Evolutionary conservation across 35 echinoderm and acorn worm species (phyloP), one percentile per base, ranked within the genome.

Genomic region (Heliocidaris tuberculata): DNA sequence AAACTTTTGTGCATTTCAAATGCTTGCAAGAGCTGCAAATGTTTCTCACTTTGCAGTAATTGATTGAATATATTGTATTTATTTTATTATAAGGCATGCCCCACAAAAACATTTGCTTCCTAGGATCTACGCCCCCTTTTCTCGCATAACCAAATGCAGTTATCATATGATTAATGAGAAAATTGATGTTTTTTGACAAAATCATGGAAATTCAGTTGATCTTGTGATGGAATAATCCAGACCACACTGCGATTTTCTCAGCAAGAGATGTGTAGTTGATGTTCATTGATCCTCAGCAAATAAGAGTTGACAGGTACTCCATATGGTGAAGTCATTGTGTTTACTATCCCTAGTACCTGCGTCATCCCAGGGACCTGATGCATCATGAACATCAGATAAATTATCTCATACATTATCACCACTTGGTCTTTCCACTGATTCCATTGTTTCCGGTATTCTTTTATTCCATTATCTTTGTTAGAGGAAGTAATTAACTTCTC

Each of bases 391-490:
- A 78, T 78, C 65, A n/a, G 21, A 8, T 27, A 19, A 78, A 78
- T 78, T 78, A 78, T 78, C 65, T 78, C 21, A 78, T 78, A 78
- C 65, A 24, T 78, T 78, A 78, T 78, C 65, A n/a, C 65, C 65
- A 78, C 65, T 78, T 78, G 65, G 21, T 21, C 21, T 21, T 56
- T 56, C 10, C 52, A 56, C 15, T 56, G 1, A 21, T 78, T 19
- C 65, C 65, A 78, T 27, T 78, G 21, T 78, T 78, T 78, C 65
- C 65, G 65, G 65, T n/a, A 19, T 21, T 19, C 17, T 78, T 78
- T 24, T n/a, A 78, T 78, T 78, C 27, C 24, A 17, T 19, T 70
- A 17, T 70, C 17, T 70, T 24, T 17, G 24, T 21, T 70, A 70
- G 17, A 70, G 60, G 60, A 70, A 70, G 60, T 21, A 70, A 70